Base-by-base conservation (phyloP, 2,113 vertebrate genomes). In the Sylvietta virens region DNA sequence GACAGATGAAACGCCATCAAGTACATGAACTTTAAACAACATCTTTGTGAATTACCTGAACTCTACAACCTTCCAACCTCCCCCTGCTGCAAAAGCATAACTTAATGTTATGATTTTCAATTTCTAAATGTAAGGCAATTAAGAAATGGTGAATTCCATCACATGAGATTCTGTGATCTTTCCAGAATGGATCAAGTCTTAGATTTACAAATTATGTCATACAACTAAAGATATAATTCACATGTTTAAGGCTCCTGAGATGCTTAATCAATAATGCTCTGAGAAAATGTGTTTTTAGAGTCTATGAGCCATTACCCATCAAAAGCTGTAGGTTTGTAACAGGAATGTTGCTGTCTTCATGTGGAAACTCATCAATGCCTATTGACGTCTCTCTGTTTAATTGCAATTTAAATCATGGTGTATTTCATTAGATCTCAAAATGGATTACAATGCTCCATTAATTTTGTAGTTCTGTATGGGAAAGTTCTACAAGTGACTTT, bases 401-500 rank as follows among this genome's bases (percentile, higher is more conserved):
- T 96, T 97, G 86, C 93, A 88, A 94, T 95, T 96, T 96, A 96
- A 94, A 95, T 95, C 62, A 48, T 33, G 40, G 39, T 58, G 35
- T 95, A 95, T 96, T 96, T 96, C 93, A 95, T 97, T 96, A 96
- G 79, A 94, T 96, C 92, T 94, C 82, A 95, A 94, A 96, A 96
- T 95, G 54, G 95, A 96, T 97, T 97, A 97, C 86, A 94, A 88
- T 94, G 96, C 93, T 85, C 76, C 94, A 97, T 97, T 97, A 97
- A 95, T 95, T 97, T 94, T 74, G 92, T 85, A 73, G 92, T 95
- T 97, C 86, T 69, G 88, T 82, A 92, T 88, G 86, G 86, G 54
- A 95, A 97, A 96, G 76, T 92, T 74, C 94, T 85, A 56, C 67
- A 48, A 87, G 89, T 87, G 50, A 92, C 69, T 97, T 88, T 86